Conservation (phyloP, 2,113 vertebrate species). For the Pterocles orientalis region DNA sequence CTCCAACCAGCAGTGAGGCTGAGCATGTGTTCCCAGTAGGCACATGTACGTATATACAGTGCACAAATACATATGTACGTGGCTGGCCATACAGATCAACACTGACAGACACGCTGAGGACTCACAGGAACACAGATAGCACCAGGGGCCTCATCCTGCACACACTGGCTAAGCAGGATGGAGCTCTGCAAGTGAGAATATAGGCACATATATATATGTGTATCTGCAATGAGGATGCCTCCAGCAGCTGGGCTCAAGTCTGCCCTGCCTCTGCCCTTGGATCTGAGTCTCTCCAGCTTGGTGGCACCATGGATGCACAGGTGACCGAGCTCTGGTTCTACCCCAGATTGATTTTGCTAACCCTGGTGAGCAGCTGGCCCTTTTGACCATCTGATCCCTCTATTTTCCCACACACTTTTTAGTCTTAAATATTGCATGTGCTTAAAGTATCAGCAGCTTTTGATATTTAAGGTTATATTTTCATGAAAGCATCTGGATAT, state of each 20-base stretch:
- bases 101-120: not conserved
- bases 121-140: not conserved
- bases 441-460: not conserved
- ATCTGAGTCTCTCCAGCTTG: not conserved
- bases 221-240: not conserved
- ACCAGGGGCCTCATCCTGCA: not conserved
- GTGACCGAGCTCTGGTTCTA: not conserved
- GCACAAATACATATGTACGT: rapidly evolving
- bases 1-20: not conserved
- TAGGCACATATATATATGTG: too few species aligned
- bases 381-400: not conserved
- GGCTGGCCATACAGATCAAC: not conserved
- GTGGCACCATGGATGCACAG: not conserved
- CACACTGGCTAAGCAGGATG: not conserved
- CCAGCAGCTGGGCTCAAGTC: not conserved
- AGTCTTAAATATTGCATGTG: not conserved
- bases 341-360: not conserved
- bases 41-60: not conserved
- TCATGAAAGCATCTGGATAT: not conserved
- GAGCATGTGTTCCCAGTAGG: not conserved
- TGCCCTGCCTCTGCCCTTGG: not conserved
- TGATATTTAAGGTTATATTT: not conserved
- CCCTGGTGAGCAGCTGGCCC: not conserved
- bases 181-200: not conserved
- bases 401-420: not conserved